Conservation (phyloP, 2,113 vertebrate species). For the Ranitomeya variabilis region DNA sequence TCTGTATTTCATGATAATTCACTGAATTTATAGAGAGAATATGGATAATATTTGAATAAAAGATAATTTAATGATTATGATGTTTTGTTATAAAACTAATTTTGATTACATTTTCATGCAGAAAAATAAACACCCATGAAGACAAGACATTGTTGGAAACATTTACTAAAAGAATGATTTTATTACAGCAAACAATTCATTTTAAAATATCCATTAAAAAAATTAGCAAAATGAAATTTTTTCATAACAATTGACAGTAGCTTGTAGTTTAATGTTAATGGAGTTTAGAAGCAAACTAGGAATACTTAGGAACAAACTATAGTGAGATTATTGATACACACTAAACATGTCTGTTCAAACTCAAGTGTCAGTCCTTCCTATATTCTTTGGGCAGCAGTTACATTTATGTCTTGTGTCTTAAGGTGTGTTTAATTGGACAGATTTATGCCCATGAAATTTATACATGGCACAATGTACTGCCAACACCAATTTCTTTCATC, state of each 20-base stretch:
- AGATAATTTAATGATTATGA: background rate
- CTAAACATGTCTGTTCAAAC: slow-evolving; percentile 59
- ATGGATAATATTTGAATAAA: background rate
- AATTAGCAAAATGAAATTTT: slow-evolving; percentile 60
- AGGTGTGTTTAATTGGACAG: background rate
- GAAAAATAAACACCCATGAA: slow-evolving; percentile 65
- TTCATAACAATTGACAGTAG: slow-evolving; percentile 65
- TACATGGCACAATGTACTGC: no score
- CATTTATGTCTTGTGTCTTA: background rate
- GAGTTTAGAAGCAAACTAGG: background rate
- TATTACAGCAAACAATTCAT: slow-evolving; percentile 71
- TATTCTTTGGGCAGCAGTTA: background rate
- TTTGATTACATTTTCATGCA: background rate
- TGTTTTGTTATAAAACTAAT: background rate
- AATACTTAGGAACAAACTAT: slow-evolving; percentile 68
- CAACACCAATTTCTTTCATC: no score
- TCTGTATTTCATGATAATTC: background rate
- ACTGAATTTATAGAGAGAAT: background rate
- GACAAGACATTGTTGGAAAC: slow-evolving; percentile 77
- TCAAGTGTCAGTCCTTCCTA: background rate
- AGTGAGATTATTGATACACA: slow-evolving; percentile 66
- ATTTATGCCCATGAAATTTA: no score
- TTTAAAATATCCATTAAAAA: slow-evolving; percentile 73
- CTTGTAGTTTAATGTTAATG: slow-evolving; percentile 64
- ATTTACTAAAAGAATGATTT: slow-evolving; percentile 76